Evolutionary conservation across 2,797 vertebrate genomes (phyloP).

Genomic region (Gadopsis marmoratus): DNA sequence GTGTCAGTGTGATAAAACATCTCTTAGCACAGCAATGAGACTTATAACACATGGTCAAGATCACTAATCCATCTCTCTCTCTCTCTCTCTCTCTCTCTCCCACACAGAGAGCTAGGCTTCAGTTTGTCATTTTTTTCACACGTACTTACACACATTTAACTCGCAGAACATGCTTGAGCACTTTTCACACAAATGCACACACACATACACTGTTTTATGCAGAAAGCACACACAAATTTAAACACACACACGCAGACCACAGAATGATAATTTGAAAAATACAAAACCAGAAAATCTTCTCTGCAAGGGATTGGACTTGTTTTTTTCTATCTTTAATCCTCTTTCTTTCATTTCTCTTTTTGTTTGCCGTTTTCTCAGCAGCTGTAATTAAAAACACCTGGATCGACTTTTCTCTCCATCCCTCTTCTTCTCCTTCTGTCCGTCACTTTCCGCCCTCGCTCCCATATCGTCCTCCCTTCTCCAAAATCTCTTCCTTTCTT

Average conservation of each 20-base stretch:
- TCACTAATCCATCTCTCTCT: conserved; percentile 61
- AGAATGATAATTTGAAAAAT: conserved; percentile 76
- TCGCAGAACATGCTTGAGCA: conserved; percentile 5
- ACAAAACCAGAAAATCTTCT: conserved; percentile 72
- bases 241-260: conserved; percentile 50
- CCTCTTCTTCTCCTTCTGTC: not conserved
- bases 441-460: not conserved
- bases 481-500: conserved; percentile 2
- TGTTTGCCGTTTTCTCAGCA: conserved; percentile 55
- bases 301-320: conserved; percentile 43
- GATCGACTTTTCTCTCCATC: conserved; percentile 27
- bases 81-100: conserved; percentile 27
- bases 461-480: not conserved
- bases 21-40: conserved; percentile 69
- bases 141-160: conserved; percentile 22
- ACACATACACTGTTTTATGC: not conserved
- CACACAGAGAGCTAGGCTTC: conserved; percentile 4
- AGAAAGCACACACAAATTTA: too few relatives aligned
- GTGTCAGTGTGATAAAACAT: conserved; percentile 79
- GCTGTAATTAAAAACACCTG: conserved; percentile 66
- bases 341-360: conserved; percentile 53
- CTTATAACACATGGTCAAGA: conserved; percentile 68
- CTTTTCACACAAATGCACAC: conserved; percentile 43
- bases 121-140: conserved; percentile 46
- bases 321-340: conserved; percentile 50